Base-by-base conservation (phyloP, 2,888 invertebrate genomes). In the Trichopoda pennipes region DNA sequence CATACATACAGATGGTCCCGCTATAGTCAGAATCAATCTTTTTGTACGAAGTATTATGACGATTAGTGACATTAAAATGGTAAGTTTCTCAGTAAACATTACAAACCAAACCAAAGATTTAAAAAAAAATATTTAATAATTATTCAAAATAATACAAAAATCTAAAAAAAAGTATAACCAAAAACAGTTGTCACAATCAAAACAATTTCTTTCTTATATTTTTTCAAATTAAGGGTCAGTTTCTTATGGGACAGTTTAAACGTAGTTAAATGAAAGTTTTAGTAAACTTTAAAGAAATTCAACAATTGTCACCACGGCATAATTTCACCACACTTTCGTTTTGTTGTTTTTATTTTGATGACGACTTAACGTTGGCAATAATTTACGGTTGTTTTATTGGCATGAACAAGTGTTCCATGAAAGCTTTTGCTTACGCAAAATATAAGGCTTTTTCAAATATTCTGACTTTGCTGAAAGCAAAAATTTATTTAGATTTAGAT, bases 31-130 rank as follows among this genome's bases (percentile, higher is more conserved):
- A 93, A 97, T 98, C 92, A 98, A 98, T 95, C 95, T 98, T 94
- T 97, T 97, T 95, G 97, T 98, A 93, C 94, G 98, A 94, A 97
- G 96, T 95, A 97, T 98, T 92, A 96, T 97, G 92, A 98, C 98
- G 92, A 98, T 98, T 94, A 98, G 98, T 95, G 98, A 98, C 94
- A 98, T 97, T 93, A 98, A 98, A 94, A 98, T 98, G 98, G 98
- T 98, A 96, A 97, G 97, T 96, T 80, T 92, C 80, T 85, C 80
- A 82, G 78, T 60, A 85, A 82, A 84, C 76, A 83, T 81, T 32
- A 49, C 21, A 83, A 80, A 80, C 47, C 84, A 86, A 84, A 72
- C 19, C 58, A 81, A 81, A 69, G 63, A 84, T 84, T 10, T 69
- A 72, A 63, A 58, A 74, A 61, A 69, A 73, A 70, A 61, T 74